Evolutionary conservation across 2,113 vertebrate genomes (phyloP).

Genomic region (Phalacrocorax pelagicus): DNA sequence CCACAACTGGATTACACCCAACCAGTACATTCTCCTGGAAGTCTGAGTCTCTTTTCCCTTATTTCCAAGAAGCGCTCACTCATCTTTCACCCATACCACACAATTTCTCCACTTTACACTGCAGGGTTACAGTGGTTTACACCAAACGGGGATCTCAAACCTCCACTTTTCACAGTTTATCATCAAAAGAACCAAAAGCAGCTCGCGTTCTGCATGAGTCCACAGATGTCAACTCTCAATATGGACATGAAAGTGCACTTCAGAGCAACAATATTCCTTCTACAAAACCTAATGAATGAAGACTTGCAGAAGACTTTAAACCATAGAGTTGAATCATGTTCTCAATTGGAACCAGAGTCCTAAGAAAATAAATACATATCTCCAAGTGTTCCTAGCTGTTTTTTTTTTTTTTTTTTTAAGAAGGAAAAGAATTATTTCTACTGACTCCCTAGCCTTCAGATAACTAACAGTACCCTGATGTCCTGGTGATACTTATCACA

Average conservation of each 20-base stretch:
- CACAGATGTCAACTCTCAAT: background rate
- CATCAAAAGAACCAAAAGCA: background rate
- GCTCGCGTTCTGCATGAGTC: fast-evolving
- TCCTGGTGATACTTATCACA: background rate
- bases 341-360: background rate
- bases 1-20: background rate
- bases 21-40: background rate
- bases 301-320: background rate
- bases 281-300: background rate
- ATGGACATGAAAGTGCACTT: background rate
- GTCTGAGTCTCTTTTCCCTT: background rate
- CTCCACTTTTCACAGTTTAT: background rate
- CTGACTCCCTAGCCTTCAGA: background rate
- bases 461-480: background rate
- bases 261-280: background rate
- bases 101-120: background rate
- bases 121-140: background rate
- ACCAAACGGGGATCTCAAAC: background rate
- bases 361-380: background rate
- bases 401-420: too few relatives aligned
- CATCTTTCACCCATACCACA: background rate
- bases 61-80: background rate
- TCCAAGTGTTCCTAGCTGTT: background rate
- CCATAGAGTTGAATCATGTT: background rate
- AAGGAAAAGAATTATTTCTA: background rate